These are phyloP conservation scores for Volucella inflata DNA, from an alignment of 2,888 invertebrate genomes.

Conservation along the genomic window DNA sequence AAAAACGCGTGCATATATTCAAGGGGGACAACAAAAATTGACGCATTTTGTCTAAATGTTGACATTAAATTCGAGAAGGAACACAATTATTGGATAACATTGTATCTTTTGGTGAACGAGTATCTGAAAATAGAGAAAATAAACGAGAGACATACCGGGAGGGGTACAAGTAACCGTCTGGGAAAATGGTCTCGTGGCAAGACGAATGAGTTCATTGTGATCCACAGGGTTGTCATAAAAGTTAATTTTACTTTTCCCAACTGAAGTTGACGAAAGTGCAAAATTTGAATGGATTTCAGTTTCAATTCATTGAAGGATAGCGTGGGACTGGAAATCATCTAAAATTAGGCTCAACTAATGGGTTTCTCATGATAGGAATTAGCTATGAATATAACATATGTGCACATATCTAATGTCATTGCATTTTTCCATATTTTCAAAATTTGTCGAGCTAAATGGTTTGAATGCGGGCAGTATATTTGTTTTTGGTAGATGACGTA, in stretches of 20 bases:
- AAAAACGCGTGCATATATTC: conserved; percentile 33
- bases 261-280: conserved; percentile 60
- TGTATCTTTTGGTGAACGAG: conserved; percentile 17
- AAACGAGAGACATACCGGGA: conserved; percentile 9
- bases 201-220: conserved; percentile 7
- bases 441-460: no score
- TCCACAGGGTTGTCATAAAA: conserved; percentile 28
- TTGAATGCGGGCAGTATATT: no score
- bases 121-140: conserved; percentile 35
- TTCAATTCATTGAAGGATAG: not conserved
- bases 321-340: no score
- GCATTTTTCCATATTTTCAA: no score
- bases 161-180: not conserved
- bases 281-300: conserved; percentile 8
- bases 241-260: conserved; percentile 49
- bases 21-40: conserved; percentile 55
- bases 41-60: conserved; percentile 67
- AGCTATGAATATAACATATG: no score
- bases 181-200: conserved; percentile 15
- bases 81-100: conserved; percentile 52
- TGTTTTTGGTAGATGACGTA: no score
- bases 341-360: no score
- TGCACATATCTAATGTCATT: no score
- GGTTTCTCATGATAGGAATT: no score
- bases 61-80: conserved; percentile 29